These are phyloP conservation scores for Lates calcarifer DNA, from an alignment of 2,113 vertebrate species.

Conservation along the genomic window DNA sequence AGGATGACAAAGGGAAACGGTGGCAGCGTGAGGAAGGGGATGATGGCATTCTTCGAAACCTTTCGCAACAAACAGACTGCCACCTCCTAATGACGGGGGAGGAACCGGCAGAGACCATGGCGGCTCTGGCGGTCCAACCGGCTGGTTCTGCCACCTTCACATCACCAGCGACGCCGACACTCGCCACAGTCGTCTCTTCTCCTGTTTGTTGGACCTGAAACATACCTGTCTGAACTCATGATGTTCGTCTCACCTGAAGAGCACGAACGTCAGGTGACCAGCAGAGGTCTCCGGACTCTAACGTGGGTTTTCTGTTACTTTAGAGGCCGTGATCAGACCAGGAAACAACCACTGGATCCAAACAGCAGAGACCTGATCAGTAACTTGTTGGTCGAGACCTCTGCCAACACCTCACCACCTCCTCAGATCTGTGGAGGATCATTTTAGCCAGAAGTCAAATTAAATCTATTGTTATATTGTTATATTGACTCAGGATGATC, in stretches of 20 bases:
- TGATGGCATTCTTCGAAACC: conserved; percentile 92
- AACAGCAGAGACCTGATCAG: background rate
- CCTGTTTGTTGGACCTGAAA: background rate
- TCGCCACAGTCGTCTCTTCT: background rate
- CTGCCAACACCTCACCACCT: background rate
- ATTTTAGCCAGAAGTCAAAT: background rate
- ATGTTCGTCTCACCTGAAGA: conserved; percentile 9
- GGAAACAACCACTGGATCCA: background rate
- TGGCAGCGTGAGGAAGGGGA: conserved; percentile 84
- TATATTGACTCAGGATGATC: conserved; percentile 11
- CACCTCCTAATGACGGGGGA: conserved; percentile 52
- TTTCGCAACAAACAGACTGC: conserved; percentile 89
- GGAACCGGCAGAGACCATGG: conserved; percentile 8
- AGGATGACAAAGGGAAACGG: conserved; percentile 65
- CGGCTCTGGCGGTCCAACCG: conserved; percentile 26
- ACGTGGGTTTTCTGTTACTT: no score
- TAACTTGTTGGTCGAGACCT: background rate
- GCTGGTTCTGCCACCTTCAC: conserved; percentile 10
- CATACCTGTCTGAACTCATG: background rate
- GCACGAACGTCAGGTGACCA: background rate
- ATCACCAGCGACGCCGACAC: conserved; percentile 40
- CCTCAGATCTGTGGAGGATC: background rate
- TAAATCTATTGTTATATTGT: background rate
- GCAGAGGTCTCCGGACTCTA: no score
- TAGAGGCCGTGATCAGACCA: background rate